Evolutionary conservation across 2,888 invertebrate genomes (phyloP).

Genomic region (Ceratothoa steindachneri): DNA sequence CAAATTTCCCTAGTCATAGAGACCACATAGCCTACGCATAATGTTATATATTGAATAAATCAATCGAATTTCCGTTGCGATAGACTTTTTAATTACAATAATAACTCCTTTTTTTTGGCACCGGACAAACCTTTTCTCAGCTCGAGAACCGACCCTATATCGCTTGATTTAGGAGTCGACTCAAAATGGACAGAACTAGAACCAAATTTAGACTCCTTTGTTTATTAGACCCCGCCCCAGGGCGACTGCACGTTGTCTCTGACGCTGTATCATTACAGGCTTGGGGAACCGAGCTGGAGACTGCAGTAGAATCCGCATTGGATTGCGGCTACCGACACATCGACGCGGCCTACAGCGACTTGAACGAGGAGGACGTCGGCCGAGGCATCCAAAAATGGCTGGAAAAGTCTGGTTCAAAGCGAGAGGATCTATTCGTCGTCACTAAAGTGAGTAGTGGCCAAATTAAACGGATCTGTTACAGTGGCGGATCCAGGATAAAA

Average conservation of each 20-base stretch:
- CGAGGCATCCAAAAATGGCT: constrained; percentile 10
- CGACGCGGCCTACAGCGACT: constrained; percentile 24
- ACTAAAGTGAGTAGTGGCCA: no score
- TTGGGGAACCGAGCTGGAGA: neutral
- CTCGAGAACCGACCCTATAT: neutral
- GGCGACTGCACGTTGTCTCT: neutral
- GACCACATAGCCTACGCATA: no score
- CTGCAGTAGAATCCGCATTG: constrained; percentile 6
- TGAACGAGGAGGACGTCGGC: constrained; percentile 24
- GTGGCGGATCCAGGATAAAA: neutral
- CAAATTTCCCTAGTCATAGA: no score
- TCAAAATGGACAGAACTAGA: no score
- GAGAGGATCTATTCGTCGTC: constrained; percentile 18
- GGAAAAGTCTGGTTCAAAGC: neutral
- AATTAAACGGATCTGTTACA: neutral
- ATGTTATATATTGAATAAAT: no score
- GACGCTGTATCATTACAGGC: neutral
- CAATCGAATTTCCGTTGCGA: no score
- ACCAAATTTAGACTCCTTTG: no score
- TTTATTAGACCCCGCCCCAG: neutral
- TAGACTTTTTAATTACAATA: no score
- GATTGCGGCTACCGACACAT: constrained; percentile 28
- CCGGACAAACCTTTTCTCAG: neutral
- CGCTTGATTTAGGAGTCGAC: no score
- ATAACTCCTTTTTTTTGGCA: no score